Evolutionary conservation across 2,888 invertebrate genomes (phyloP), one percentile per base, ranked within the genome.

Genomic region (Teleiodes luculella): DNA sequence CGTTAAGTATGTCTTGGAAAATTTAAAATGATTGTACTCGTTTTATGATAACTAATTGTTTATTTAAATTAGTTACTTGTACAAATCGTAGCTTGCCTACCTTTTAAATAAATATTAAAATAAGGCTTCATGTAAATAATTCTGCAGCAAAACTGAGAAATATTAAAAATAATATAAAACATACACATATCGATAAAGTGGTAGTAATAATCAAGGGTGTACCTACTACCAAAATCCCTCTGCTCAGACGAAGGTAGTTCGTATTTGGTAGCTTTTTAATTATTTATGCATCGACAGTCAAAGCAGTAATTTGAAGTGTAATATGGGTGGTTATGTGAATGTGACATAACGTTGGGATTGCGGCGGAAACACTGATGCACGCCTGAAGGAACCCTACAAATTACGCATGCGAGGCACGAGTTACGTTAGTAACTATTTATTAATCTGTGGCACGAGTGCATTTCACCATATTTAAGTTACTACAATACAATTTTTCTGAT

Each of bases 231-330:
- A 31, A 47, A 28, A 6, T 10, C 16, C 30, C 31, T 14, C 14
- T 18, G 30, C n/a, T 16, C 10, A 31, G 18, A 48, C 8, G 39
- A 11, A 41, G 2, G 39, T 41, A 41, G 11, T 1, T 41, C 24
- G 31, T 18, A 35, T 16, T 35, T 35, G 18, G 20, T 13, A 35
- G 37, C 6, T 49, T 46, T 51, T 41, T 31, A 75, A 79, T 78
- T 76, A 76, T 63, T n/a, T 68, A 78, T 74, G 82, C 73, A 64
- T 72, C 69, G 73, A 62, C 66, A 74, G 78, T 80, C 78, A 81
- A 81, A 81, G 80, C 71, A 61, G 65, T 68, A 74, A 68, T 72
- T 45, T 36, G 13, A 30, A 28, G 30, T 14, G 18, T 28, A 37
- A 49, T 49, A 37, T 49, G 33, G 37, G 30, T 28, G 24, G 10